Evolutionary conservation across 1,140 invertebrate genomes (phyloP).

Genomic region (Bombus superbus): DNA sequence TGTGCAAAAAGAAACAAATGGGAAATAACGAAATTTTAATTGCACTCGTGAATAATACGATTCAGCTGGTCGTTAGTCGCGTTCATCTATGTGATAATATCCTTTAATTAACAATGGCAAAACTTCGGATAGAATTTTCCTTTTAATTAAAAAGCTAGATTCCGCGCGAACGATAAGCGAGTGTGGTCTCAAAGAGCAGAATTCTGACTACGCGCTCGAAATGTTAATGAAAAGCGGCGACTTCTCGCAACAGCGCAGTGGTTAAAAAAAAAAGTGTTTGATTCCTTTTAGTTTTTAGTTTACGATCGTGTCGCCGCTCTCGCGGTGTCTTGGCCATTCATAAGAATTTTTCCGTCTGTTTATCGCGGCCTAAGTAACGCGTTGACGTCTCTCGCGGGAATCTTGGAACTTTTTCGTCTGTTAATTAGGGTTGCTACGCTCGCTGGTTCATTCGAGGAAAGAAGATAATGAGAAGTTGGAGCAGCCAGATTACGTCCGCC

Average conservation of each 20-base stretch:
- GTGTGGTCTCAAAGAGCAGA: not conserved
- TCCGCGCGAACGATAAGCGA: not conserved
- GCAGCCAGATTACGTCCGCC: conserved; percentile 40
- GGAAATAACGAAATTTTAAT: not conserved
- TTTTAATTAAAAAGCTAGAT: not conserved
- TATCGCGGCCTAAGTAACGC: not conserved
- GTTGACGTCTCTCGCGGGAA: not conserved
- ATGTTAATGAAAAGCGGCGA: not conserved
- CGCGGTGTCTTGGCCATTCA: not conserved
- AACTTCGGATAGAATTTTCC: not conserved
- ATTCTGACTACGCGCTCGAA: not conserved
- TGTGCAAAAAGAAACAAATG: not conserved
- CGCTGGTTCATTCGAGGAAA: conserved; percentile 8
- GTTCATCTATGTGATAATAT: too few species aligned
- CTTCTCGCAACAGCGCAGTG: too few species aligned
- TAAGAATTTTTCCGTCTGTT: conserved; percentile 19
- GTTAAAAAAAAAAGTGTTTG: not conserved
- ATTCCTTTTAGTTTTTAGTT: not conserved
- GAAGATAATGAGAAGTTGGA: conserved; percentile 37
- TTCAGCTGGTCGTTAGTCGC: too few species aligned
- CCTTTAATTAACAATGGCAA: not conserved
- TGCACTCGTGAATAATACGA: not conserved
- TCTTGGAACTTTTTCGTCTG: conserved; percentile 24
- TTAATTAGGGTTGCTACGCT: conserved; percentile 41
- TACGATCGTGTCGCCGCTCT: not conserved